Evolutionary conservation across 2,888 invertebrate species (phyloP), one percentile per base, ranked within the genome.

Genomic region (Polymixis lichenea): DNA sequence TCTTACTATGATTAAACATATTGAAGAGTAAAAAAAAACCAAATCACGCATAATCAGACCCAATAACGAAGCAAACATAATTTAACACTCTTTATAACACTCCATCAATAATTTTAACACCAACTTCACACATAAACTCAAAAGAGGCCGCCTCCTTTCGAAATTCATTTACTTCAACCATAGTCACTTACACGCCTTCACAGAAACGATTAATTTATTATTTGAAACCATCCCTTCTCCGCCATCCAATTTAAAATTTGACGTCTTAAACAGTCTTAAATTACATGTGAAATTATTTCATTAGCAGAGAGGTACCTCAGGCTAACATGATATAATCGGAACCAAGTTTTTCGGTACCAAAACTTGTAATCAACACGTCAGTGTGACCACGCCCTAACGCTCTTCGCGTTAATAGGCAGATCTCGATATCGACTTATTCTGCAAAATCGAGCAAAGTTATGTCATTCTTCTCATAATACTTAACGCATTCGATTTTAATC

Each of bases 261-360:
- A 96, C 96, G 93, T 96, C 96, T 96, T 96, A 96, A 96, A 96
- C 96, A 96, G 94, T 94, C 94, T 94, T 95, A 96, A 96, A 96
- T 96, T 96, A 95, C 93, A 92, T 91, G 91, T 92, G 93, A 94
- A 95, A 96, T 96, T 95, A 96, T 96, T 96, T 96, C 95, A 96
- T 96, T 96, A 96, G 94, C 88, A 90, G 87, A 88, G 90, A 90
- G 91, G 92, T 91, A 92, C 90, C 93, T 91, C 92, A 87, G 91
- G 91, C 90, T 82, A 84, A 81, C 85, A 69, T 87, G 90, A 89
- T 91, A 91, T 90, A 91, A 93, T 92, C 92, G 87, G 89, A 80
- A 89, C 77, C 74, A 77, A 92, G 90, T 89, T 93, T 95, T 95
- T 95, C 90, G 94, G 94, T 91, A 89, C 92, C 91, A 87, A 93